Evolutionary conservation across 1,140 invertebrate species (phyloP), one percentile per base, ranked within the genome.

Genomic region (Planococcus citri): DNA sequence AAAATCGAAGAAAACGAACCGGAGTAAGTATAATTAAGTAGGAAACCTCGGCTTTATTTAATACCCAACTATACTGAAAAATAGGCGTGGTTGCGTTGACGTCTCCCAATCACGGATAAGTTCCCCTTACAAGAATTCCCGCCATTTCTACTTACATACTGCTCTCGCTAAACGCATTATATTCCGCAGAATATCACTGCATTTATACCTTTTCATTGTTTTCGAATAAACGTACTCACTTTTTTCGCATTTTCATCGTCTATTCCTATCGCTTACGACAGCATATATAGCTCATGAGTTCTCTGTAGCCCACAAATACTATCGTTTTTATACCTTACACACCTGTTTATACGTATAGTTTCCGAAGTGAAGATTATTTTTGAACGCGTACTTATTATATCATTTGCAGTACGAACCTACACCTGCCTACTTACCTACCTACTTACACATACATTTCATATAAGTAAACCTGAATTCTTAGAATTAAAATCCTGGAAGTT

Each of bases 41-140:
- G 41, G 41, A 51, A 51, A 51, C 41, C 41, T 51, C 41, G 41
- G 41, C 41, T 51, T 51, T 51, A 51, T 51, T 51, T 51, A 51
- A 51, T 51, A 51, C 41, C 41, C 41, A 51, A 51, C 41, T 33
- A 33, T 12, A 33, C 29, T 51, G 41, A 51, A 51, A 51, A 51
- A 51, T 51, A 51, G 41, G 41, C 41, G 41, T 51, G 41, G 41
- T 51, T 51, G 41, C 41, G 41, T 51, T 51, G 41, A 51, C 41
- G 41, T 51, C 41, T 51, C 41, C 41, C 41, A 51, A 51, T 51
- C 41, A 51, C 41, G 17, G 41, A 51, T 51, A 51, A 51, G 41
- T 51, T 51, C 41, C 41, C 41, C 41, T 51, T 51, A 51, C 41
- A 51, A 51, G 41, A 51, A 51, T 51, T 51, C 41, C 41, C 41